Evolutionary conservation across 2,797 vertebrate genomes (phyloP).

Genomic region (Malacoraja senta): DNA sequence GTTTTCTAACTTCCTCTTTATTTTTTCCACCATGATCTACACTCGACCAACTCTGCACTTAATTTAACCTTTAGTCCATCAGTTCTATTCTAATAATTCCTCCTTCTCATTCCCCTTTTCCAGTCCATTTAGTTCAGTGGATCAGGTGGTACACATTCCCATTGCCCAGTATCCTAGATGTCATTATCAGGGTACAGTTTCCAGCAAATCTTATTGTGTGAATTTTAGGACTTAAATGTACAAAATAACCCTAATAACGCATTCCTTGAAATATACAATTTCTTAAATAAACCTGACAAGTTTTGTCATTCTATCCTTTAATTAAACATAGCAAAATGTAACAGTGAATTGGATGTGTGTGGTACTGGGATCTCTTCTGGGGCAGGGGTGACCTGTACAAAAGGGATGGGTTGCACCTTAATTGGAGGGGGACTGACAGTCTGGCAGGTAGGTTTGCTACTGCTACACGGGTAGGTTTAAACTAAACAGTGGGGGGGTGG

Average conservation of each 20-base stretch:
- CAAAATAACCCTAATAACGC: neutral
- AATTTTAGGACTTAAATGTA: neutral
- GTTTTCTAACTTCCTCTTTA: neutral
- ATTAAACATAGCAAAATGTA: neutral
- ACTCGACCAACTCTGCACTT: too few species aligned
- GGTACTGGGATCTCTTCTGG: too few species aligned
- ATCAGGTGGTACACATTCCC: neutral
- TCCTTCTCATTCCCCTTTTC: neutral
- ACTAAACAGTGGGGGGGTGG: too few species aligned
- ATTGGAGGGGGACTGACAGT: too few species aligned
- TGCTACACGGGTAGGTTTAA: too few species aligned
- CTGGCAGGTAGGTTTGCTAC: too few species aligned
- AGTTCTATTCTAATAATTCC: neutral
- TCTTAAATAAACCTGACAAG: too few species aligned
- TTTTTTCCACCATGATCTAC: too few species aligned
- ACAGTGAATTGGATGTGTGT: neutral
- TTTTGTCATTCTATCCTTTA: neutral
- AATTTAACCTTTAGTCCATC: neutral
- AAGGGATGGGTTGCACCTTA: too few species aligned
- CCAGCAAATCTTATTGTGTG: neutral
- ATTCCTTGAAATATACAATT: neutral
- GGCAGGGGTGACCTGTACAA: too few species aligned
- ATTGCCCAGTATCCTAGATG: too few species aligned
- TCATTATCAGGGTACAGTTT: neutral
- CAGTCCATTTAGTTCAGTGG: neutral